Percentiles rank a stretch among this genome's conserved stretches.
Evolutionary conservation across 2,113 vertebrate species (phyloP).

Genomic region (Phyllostomus hastatus): DNA sequence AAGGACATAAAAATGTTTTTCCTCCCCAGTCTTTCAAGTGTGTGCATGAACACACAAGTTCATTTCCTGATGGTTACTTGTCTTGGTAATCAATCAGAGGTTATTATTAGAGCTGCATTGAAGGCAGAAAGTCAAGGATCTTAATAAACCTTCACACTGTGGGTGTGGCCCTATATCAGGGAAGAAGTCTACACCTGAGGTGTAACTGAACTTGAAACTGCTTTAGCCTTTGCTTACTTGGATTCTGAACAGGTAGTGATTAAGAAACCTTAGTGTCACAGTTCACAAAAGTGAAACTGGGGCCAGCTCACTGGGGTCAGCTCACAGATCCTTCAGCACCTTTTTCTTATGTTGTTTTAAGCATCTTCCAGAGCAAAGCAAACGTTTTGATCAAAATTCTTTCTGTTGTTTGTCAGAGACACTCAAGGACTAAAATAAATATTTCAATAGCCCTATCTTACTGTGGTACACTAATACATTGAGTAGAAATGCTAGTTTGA

Average conservation of each 20-base stretch:
- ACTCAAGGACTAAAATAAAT: not conserved
- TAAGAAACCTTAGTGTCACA: not conserved
- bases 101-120: not conserved
- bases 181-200: not conserved
- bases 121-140: not conserved
- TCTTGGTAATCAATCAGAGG: not conserved
- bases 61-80: not conserved
- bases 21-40: not conserved
- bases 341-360: not conserved
- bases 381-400: not conserved
- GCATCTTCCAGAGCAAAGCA: not conserved
- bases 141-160: not conserved
- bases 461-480: not conserved
- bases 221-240: not conserved
- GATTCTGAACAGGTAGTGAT: not conserved
- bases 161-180: not conserved
- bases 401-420: not conserved
- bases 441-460: not conserved
- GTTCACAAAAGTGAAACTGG: not conserved
- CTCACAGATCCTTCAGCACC: too few species aligned
- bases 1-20: not conserved
- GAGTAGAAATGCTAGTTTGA: not conserved
- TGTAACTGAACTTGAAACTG: not conserved
- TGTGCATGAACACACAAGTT: not conserved
- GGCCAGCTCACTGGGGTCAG: not conserved